Evolutionary conservation across 2,888 invertebrate species (phyloP).

Genomic region (Chelonus formosanus): DNA sequence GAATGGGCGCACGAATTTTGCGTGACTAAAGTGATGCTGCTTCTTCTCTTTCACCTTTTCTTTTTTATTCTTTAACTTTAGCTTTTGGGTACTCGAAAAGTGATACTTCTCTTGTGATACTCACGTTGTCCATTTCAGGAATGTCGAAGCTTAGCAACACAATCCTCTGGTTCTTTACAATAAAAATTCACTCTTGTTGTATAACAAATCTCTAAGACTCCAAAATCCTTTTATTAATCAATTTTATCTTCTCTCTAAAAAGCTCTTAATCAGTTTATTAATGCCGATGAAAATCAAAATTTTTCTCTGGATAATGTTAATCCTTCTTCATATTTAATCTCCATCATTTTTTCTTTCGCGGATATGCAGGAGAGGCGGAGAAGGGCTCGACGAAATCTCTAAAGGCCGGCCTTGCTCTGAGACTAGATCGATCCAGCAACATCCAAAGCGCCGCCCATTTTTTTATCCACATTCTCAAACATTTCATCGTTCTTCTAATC

Average conservation of each 20-base stretch:
- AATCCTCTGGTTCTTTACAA: not conserved
- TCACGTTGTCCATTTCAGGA: conserved; percentile 8
- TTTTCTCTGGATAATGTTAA: not conserved
- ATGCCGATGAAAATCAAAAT: not conserved
- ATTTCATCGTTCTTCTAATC: conserved; percentile 17
- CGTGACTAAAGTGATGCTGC: conserved; percentile 23
- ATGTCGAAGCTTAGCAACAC: conserved; percentile 16
- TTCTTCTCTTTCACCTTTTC: conserved; percentile 13
- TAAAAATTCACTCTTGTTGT: too few relatives aligned
- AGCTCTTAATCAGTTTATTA: too few relatives aligned
- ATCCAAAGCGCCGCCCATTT: conserved; percentile 64
- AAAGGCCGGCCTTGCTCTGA: conserved; percentile 25
- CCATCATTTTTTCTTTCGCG: conserved; percentile 18
- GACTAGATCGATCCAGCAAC: conserved; percentile 34
- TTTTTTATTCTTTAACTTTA: not conserved
- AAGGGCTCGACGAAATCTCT: conserved; percentile 21
- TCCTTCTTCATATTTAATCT: not conserved
- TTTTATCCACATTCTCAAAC: conserved; percentile 44
- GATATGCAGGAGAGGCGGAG: conserved; percentile 16
- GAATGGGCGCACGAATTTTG: conserved; percentile 41
- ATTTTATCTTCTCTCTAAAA: too few relatives aligned
- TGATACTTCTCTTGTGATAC: conserved; percentile 17
- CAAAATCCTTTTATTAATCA: too few relatives aligned
- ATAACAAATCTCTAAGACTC: too few relatives aligned
- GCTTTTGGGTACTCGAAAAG: conserved; percentile 13